Base-by-base conservation (phyloP, 53 echinoderm and acorn worm genomes). In the Holothuria scabra region DNA sequence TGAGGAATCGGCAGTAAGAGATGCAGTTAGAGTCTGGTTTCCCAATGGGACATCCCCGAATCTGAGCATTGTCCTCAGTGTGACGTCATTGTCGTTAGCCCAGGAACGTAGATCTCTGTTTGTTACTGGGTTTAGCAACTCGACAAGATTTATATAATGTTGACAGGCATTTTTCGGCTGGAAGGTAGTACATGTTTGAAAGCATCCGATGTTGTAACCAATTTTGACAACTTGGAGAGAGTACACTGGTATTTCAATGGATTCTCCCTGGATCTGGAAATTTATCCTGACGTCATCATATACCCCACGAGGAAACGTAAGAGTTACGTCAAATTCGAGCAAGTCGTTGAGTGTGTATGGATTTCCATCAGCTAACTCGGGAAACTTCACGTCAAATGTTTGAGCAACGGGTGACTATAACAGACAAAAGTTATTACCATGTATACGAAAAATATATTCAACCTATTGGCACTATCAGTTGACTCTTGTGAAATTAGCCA, bases 201-300 rank as follows among this genome's bases (percentile, higher is more conserved):
- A 63, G 60, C 82, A 81, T 61, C 82, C 82, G 12, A 81, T 38
- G 13, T 81, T 81, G 82, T 81, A 81, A 23, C 82, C 82, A 1
- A 38, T 49, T 12, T 41, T 20, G 23, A 59, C 24, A 2, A 60
- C 60, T 21, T 64, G 33, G 8, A 81, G 41, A 5, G 62, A 20
- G 44, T 46, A 34, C 12, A 81, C 21, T 7, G 62, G 24, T 37
- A 81, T 29, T 23, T 32, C 41, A 10, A 70, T 21, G 7, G 38
- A 11, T 12, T 34, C 21, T 1, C 62, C 62, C 5, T 32, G 32
- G 9, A 46, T 38, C 20, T 32, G 24, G 21, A 63, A 20, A 32
- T 24, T 22, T 24, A 61, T 22, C 21, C 22, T 34, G 1, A 62
- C 60, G 37, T 81, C 46, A 20, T 29, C 62, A 28, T 63, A 81